Conservation (phyloP, 2,888 invertebrate genomes). For the Cylloceria caligata region DNA sequence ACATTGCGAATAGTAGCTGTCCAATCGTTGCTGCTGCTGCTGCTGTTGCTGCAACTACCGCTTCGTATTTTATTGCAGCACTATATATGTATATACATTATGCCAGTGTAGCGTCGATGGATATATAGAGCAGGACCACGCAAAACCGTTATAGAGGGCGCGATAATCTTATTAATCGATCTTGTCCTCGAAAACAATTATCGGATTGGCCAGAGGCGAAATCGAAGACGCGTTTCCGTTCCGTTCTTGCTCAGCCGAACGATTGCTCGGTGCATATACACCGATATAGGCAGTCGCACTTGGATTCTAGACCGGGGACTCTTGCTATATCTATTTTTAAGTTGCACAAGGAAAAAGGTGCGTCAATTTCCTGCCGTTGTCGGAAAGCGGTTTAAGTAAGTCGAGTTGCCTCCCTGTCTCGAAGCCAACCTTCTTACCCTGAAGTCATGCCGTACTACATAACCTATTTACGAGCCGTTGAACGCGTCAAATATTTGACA, state of each 20-base stretch:
- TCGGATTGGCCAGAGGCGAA: slow-evolving; percentile 4
- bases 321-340: slow-evolving; percentile 3
- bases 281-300: background rate
- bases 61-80: background rate
- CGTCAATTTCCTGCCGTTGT: slow-evolving; percentile 33
- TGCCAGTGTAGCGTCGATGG: no score
- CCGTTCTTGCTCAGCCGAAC: background rate
- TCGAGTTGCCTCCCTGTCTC: background rate
- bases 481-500: background rate
- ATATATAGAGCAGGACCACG: background rate
- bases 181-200: slow-evolving; percentile 29
- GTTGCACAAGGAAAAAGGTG: slow-evolving; percentile 23
- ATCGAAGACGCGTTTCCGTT: slow-evolving; percentile 2
- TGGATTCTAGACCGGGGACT: background rate
- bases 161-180: slow-evolving; percentile 23
- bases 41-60: no score
- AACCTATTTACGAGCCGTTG: background rate
- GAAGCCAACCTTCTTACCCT: no score
- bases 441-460: background rate
- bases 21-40: slow-evolving; percentile 18
- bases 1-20: slow-evolving; percentile 17
- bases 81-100: background rate
- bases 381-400: slow-evolving; percentile 15
- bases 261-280: background rate
- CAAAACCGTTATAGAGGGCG: background rate